Conservation (phyloP, 2,113 vertebrate species). For the Campylorhamphus procurvoides region DNA sequence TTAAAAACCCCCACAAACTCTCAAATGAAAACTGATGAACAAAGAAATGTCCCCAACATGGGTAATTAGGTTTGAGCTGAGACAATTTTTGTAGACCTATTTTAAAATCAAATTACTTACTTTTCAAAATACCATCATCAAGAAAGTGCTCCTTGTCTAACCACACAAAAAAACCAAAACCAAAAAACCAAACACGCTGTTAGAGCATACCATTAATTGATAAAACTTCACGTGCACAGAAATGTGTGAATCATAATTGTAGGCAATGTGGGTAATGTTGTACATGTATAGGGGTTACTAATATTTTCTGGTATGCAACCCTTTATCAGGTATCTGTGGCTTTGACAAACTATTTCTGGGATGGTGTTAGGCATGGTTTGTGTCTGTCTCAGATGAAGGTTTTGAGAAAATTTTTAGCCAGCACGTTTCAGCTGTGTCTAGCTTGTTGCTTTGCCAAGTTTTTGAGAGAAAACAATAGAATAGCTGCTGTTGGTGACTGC, state of each 20-base stretch:
- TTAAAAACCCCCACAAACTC: background rate
- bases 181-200: background rate
- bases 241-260: background rate
- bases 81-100: background rate
- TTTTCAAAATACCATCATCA: background rate
- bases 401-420: conserved; percentile 47
- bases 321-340: background rate
- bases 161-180: background rate
- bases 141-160: background rate
- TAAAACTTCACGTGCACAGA: background rate
- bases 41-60: background rate
- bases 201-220: background rate
- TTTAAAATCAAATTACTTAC: background rate
- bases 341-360: background rate
- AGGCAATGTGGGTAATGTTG: background rate
- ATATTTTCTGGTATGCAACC: background rate
- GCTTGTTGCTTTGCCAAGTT: conserved; percentile 57
- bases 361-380: background rate
- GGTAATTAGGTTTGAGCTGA: background rate
- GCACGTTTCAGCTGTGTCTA: conserved; percentile 26
- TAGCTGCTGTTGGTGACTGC: background rate
- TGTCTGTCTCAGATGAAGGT: conserved; percentile 30
- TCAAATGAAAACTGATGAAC: background rate
- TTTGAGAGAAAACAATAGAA: conserved; percentile 40
- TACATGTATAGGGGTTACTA: background rate